These are phyloP conservation scores for Lepus oiostolus DNA, from an alignment of 2,797 vertebrate species.

Conservation along the genomic window DNA sequence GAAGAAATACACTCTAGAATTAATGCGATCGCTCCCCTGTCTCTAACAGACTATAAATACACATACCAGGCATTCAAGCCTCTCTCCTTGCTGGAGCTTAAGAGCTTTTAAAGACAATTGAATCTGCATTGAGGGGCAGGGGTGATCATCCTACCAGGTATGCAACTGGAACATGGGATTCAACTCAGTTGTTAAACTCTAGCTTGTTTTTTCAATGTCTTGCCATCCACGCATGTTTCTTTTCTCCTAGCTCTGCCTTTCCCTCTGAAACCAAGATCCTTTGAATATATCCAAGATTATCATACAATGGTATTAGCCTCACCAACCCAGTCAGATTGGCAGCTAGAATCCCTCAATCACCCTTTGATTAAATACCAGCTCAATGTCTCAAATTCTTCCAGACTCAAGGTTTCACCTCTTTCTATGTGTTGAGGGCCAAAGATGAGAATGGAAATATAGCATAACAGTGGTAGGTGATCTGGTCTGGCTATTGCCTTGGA, in stretches of 20 bases:
- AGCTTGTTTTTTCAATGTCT: neutral
- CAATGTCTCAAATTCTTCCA: neutral
- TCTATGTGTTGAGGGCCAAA: neutral
- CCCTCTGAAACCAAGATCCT: neutral
- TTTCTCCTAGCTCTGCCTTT: neutral
- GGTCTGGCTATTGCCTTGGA: neutral
- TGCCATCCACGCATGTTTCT: neutral
- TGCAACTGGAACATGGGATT: neutral
- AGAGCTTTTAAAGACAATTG: neutral
- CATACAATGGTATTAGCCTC: neutral
- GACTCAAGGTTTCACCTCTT: neutral
- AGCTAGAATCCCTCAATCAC: neutral
- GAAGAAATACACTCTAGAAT: constrained; percentile 21
- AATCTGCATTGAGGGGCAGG: neutral
- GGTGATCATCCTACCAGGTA: neutral
- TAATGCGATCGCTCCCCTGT: neutral
- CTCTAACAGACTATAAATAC: constrained; percentile 19
- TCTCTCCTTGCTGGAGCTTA: neutral
- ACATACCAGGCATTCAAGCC: neutral
- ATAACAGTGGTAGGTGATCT: neutral
- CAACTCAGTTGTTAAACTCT: neutral
- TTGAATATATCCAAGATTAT: neutral
- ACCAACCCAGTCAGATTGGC: neutral
- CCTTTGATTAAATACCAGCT: neutral
- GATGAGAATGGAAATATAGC: neutral